Conservation (phyloP, 2,888 invertebrate genomes). For the Cheilosia scutellata region DNA sequence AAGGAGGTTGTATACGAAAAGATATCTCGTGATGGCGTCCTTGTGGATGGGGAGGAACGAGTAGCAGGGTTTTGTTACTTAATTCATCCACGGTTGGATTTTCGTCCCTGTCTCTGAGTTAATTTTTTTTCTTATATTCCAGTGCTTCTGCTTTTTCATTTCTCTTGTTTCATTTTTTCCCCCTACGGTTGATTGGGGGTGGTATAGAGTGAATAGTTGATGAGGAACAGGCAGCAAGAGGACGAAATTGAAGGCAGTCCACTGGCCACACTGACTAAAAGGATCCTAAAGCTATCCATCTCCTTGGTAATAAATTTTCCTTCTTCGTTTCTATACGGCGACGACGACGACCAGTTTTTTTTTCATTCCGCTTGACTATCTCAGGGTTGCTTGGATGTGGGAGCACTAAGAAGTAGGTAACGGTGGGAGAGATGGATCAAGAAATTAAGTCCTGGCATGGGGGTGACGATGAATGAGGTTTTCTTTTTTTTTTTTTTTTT, state of each 20-base stretch:
- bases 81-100: conserved; percentile 74
- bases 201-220: conserved; percentile 65
- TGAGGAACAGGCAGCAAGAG: conserved; percentile 42
- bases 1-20: conserved; percentile 28
- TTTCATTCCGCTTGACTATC: conserved; percentile 43
- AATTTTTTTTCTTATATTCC: conserved; percentile 38
- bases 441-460: conserved; percentile 75
- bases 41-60: conserved; percentile 1
- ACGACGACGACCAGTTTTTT: conserved; percentile 25
- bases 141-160: conserved; percentile 72
- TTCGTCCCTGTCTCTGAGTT: conserved; percentile 68
- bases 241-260: conserved; percentile 69
- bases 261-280: conserved; percentile 75
- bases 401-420: conserved; percentile 62
- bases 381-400: conserved; percentile 61
- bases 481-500: conserved; percentile 43
- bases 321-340: conserved; percentile 60
- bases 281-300: conserved; percentile 76
- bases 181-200: conserved; percentile 69
- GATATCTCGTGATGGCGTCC: conserved; percentile 11
- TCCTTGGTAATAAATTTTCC: conserved; percentile 76
- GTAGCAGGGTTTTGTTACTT: conserved; percentile 72
- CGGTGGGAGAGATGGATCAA: conserved; percentile 64
- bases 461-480: conserved; percentile 74
- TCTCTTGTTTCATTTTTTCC: conserved; percentile 64